phyloP scores from a whole-genome alignment of 2,888 invertebrate species.

The Hetaerina titia region DNA sequence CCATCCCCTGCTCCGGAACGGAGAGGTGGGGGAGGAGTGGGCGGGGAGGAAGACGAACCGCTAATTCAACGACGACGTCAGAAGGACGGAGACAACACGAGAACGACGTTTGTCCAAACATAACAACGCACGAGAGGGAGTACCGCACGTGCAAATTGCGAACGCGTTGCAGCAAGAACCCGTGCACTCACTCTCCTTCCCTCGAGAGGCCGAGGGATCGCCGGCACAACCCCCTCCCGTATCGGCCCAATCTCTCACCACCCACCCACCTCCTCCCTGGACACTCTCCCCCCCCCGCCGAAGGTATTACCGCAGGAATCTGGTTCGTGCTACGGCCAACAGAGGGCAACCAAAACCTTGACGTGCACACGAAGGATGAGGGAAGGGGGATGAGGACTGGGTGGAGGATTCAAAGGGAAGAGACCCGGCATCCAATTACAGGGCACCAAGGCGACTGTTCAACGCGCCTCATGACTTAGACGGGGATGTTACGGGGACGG shows the following conservation, averaged over 20 bases:
- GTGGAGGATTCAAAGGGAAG: constrained; percentile 67
- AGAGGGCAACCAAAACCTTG: constrained; percentile 70
- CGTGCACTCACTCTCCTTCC: neutral
- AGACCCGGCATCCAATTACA: constrained; percentile 55
- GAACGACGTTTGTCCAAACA: neutral
- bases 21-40: neutral
- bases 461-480: constrained; percentile 58
- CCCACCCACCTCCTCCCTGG: too few species aligned
- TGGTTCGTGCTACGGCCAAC: constrained; percentile 71
- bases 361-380: neutral
- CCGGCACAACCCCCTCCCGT: neutral
- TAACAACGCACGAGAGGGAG: neutral
- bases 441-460: constrained; percentile 42
- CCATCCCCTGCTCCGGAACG: too few species aligned
- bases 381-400: constrained; percentile 69
- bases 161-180: constrained; percentile 7
- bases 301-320: constrained; percentile 50
- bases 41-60: neutral
- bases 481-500: neutral
- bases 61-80: neutral
- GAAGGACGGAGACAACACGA: neutral
- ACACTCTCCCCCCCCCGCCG: constrained; percentile 20
- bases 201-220: neutral
- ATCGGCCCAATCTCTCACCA: neutral
- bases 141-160: neutral